Conservation (phyloP, 2,888 invertebrate genomes). For the Caenorhabditis sp. region DNA sequence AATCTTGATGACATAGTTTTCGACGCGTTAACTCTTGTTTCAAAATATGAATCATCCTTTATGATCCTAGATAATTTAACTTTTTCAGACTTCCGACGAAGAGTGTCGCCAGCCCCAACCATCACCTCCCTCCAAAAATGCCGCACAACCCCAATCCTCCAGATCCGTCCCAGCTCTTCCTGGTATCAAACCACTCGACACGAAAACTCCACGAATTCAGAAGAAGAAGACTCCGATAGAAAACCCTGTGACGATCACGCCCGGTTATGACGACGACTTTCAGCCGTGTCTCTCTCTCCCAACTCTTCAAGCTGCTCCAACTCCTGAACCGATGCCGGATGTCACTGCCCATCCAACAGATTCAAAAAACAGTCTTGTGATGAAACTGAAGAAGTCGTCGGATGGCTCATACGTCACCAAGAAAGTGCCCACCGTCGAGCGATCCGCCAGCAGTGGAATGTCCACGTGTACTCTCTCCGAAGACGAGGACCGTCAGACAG, state of each 20-base stretch:
- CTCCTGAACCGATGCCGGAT: background rate
- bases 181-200: constrained; percentile 24
- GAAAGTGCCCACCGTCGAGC: too few species aligned
- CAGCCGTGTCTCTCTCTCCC: background rate
- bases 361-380: too few species aligned
- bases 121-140: too few species aligned
- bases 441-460: background rate
- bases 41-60: too few species aligned
- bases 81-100: too few species aligned
- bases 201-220: constrained; percentile 27
- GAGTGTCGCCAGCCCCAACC: too few species aligned
- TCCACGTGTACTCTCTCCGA: background rate
- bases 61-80: too few species aligned
- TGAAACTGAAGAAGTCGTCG: background rate
- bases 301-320: background rate
- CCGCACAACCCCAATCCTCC: too few species aligned
- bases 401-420: background rate
- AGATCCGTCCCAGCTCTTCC: background rate
- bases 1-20: too few species aligned
- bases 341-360: too few species aligned
- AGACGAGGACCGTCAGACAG: background rate
- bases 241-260: background rate
- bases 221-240: constrained; percentile 8
- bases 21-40: too few species aligned
- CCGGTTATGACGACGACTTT: background rate